A percentile compares a stretch with the other conserved stretches of the same genome.
Evolutionary conservation across 2,888 invertebrate genomes (phyloP).

Genomic region (Balanococcus diminutus): DNA sequence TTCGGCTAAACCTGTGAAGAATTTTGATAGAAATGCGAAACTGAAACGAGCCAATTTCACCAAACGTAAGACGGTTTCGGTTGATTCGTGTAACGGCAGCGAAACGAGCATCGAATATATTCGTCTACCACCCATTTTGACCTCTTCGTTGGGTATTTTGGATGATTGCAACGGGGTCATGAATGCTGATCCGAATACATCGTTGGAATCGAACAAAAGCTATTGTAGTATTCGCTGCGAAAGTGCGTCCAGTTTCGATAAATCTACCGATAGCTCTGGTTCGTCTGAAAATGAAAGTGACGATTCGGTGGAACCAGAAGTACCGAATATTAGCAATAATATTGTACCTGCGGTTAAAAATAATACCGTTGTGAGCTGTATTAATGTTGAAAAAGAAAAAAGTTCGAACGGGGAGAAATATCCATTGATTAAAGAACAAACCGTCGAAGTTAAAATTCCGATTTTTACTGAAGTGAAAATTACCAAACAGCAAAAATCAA

Average conservation of each 20-base stretch:
- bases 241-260: slow-evolving; percentile 74
- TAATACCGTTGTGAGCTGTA: not conserved
- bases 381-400: slow-evolving; percentile 34
- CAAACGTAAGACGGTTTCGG: slow-evolving; percentile 29
- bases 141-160: slow-evolving; percentile 63
- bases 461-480: not conserved
- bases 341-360: slow-evolving; percentile 6
- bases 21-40: slow-evolving; percentile 5
- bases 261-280: slow-evolving; percentile 70
- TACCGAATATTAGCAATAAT: not conserved
- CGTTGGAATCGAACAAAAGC: slow-evolving; percentile 52
- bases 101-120: slow-evolving; percentile 65
- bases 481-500: not conserved
- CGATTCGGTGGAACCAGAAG: slow-evolving; percentile 20
- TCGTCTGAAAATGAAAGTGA: slow-evolving; percentile 37
- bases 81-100: slow-evolving; percentile 47
- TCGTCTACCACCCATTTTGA: slow-evolving; percentile 73
- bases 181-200: slow-evolving; percentile 39
- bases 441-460: not conserved
- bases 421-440: slow-evolving; percentile 27
- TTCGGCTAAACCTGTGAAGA: slow-evolving; percentile 18
- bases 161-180: slow-evolving; percentile 47
- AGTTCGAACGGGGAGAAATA: not conserved
- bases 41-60: slow-evolving; percentile 17
- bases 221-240: slow-evolving; percentile 60